A percentile compares a stretch with the other conserved stretches of the same genome.
These are phyloP conservation scores for Balaeniceps rex DNA, from an alignment of 2,113 vertebrate species.

Conservation along the genomic window DNA sequence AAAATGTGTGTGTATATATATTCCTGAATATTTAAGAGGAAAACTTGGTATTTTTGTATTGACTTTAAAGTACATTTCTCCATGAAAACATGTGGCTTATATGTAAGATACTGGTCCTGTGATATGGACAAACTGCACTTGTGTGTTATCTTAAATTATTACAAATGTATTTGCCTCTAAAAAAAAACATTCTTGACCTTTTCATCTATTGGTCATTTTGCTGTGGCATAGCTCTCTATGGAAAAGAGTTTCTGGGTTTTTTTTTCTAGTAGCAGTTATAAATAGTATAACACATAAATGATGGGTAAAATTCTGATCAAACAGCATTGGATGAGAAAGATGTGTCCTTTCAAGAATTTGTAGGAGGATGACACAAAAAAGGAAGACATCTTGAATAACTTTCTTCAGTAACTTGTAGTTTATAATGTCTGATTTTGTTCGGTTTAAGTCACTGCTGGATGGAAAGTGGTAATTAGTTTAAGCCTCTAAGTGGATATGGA, in stretches of 20 bases:
- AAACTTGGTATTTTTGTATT: not conserved
- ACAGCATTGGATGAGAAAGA: not conserved
- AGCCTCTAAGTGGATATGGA: not conserved
- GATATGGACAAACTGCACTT: not conserved
- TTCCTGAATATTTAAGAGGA: not conserved
- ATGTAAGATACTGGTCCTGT: not conserved
- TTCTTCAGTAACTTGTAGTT: not conserved
- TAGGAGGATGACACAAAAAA: not conserved
- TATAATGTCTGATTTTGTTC: not conserved
- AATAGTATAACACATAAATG: not conserved
- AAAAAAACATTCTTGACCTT: not conserved
- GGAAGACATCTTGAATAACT: slow-evolving; percentile 40
- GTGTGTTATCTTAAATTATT: not conserved
- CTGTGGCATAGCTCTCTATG: not conserved
- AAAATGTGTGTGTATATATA: not conserved
- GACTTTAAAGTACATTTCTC: not conserved
- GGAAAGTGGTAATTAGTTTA: slow-evolving; percentile 13
- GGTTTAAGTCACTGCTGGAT: not conserved
- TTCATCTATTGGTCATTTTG: not conserved
- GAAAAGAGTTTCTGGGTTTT: not conserved
- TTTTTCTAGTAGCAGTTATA: not conserved
- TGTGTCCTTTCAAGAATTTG: not conserved
- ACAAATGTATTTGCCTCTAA: not conserved
- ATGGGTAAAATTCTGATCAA: not conserved
- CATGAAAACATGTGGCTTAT: not conserved